A percentile compares a stretch with the other conserved stretches of the same genome.
phyloP scores from a whole-genome alignment of 2,113 vertebrate genomes.

The Lophotis ruficrista region DNA sequence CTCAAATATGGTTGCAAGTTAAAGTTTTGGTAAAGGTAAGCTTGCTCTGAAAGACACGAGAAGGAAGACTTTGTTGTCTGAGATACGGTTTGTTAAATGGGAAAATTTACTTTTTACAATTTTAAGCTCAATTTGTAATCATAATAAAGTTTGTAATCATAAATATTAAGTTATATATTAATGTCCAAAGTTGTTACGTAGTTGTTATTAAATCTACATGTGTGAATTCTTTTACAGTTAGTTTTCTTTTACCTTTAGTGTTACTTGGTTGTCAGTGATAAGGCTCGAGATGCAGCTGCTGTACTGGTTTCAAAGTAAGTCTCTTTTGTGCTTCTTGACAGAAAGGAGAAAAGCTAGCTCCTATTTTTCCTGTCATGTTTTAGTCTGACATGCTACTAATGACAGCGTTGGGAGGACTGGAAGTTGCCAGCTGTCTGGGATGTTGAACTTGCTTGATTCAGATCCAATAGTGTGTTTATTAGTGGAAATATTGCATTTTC shows the following conservation, averaged over 20 bases:
- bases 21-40: neutral
- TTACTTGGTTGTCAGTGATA: conserved; percentile 89
- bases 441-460: neutral
- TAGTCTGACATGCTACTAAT: neutral
- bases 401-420: neutral
- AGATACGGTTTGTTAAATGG: neutral
- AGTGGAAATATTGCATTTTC: neutral
- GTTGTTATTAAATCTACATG: neutral
- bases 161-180: neutral
- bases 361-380: neutral
- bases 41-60: neutral
- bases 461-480: neutral
- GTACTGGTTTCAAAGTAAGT: conserved; percentile 96
- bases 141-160: neutral
- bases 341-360: neutral
- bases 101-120: neutral
- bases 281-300: conserved; percentile 88
- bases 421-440: neutral
- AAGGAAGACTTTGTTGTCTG: neutral
- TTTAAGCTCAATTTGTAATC: neutral
- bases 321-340: neutral
- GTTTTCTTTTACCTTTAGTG: conserved; percentile 73
- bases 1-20: neutral
- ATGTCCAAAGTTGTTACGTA: neutral
- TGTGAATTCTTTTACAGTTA: neutral